phyloP scores from a whole-genome alignment of 92 coral and sea anemone species.

The Heteractis magnifica region DNA sequence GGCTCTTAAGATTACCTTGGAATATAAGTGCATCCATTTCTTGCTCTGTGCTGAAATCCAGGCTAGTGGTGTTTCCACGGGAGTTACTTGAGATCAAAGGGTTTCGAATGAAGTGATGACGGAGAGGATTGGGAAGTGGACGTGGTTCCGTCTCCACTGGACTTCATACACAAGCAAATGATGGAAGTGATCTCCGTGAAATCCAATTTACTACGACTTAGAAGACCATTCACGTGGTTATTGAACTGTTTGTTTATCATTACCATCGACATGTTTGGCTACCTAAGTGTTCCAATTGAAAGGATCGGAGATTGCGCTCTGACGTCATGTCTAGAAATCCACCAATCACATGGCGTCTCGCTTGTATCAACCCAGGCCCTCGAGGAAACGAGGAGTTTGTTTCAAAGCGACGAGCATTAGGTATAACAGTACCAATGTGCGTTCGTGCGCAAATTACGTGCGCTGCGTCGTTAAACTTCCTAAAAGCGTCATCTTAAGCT shows the following conservation, averaged over 20 bases:
- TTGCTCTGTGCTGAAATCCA: not conserved
- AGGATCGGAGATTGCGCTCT: constrained; percentile 4
- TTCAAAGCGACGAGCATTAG: not conserved
- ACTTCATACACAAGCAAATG: constrained; percentile 3
- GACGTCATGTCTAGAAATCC: constrained; percentile 17
- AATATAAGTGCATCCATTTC: constrained; percentile 70
- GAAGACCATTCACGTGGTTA: constrained; percentile 28
- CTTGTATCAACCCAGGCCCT: constrained; percentile 1
- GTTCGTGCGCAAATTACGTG: not conserved
- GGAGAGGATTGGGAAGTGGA: not conserved
- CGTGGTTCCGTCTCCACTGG: constrained; percentile 3
- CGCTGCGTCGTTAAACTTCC: not conserved
- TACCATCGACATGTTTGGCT: constrained; percentile 25
- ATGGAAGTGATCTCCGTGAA: constrained; percentile 43
- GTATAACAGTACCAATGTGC: not conserved
- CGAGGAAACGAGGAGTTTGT: not conserved
- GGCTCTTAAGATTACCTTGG: constrained; percentile 64
- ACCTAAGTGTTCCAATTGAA: constrained; percentile 42
- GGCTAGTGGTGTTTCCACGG: not conserved
- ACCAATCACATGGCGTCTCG: constrained; percentile 16
- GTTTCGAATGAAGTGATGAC: not conserved
- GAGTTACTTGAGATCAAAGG: not conserved
- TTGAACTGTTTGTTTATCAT: constrained; percentile 35
- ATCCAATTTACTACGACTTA: constrained; percentile 44
- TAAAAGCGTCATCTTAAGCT: not conserved